Base-by-base conservation (phyloP, 1,140 invertebrate species). In the Schlechtendalia chinensis region DNA sequence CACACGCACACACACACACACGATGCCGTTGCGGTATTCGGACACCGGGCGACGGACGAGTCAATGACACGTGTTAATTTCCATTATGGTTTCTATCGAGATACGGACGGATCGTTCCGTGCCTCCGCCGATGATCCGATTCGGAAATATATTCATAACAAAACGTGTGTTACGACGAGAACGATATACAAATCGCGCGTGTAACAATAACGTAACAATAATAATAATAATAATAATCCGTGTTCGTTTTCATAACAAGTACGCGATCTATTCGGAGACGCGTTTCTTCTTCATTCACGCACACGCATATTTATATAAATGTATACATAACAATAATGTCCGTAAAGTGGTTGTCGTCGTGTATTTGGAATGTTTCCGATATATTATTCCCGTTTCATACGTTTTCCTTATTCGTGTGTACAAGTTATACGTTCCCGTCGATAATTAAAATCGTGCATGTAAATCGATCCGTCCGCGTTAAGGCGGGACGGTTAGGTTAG, bases 361-460 rank as follows among this genome's bases (percentile, higher is more conserved):
- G 32, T 47, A 54, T 54, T 39, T 54, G 69, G 69, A 72, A 72
- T 54, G 47, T 54, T 29, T 72, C 47, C 27, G 54, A 54, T n/a
- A 16, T 16, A 5, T 53, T 53, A 53, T 72, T 72, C 24, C 22
- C 24, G 47, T 54, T 72, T 69, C 50, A 50, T 5, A 47, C 22
- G 39, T 50, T 50, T 50, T 50, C 1, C 45, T 69, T 50, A 50
- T 1, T 4, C 32, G 8, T 8, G 32, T 8, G 32, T 39, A 39
- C 5, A 39, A 47, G 50, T 79, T 79, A 16, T 4, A 16, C 32
- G 22, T 2, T 4, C 32, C 32, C 32, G 10, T 56, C 32, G 39
- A 61, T 61, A 63, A 24, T 77, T 59, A 59, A 59, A 47, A 61
- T 45, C 75, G 75, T 47, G 56, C 58, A n/a, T 75, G 54, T 45